Percentiles rank a stretch among this genome's conserved stretches.
Conservation (phyloP, 2,888 invertebrate species). For the Brassicogethes aeneus region DNA sequence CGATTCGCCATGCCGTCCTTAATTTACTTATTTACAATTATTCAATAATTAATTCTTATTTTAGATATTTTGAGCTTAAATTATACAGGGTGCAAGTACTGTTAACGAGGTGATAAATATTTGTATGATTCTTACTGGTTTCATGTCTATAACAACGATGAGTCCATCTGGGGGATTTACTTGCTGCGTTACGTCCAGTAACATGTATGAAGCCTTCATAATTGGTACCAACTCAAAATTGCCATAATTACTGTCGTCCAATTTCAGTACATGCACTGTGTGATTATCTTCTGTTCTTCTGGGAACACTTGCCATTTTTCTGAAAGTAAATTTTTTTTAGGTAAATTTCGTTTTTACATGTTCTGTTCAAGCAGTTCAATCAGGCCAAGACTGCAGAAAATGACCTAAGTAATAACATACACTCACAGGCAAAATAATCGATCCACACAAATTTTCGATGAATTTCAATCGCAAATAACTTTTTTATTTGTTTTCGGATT, state of each 20-base stretch:
- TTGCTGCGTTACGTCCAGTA: conserved; percentile 24
- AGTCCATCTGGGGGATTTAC: conserved; percentile 26
- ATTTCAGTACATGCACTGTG: conserved; percentile 26
- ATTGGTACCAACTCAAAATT: conserved; percentile 24
- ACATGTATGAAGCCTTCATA: conserved; percentile 28
- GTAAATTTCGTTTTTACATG: no score
- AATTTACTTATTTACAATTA: no score
- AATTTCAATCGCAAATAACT: no score
- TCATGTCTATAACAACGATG: conserved; percentile 27
- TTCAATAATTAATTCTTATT: neutral
- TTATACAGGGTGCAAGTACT: neutral
- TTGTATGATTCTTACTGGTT: conserved; percentile 28
- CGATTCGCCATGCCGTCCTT: no score
- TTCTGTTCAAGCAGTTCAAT: no score
- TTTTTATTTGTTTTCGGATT: no score
- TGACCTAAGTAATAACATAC: no score
- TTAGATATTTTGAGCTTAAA: no score
- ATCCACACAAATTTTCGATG: no score
- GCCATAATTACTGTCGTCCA: conserved; percentile 22
- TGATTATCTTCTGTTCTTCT: conserved; percentile 24
- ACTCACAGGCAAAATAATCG: no score
- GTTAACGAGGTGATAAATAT: conserved; percentile 4
- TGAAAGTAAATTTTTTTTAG: no score
- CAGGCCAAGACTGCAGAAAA: no score
- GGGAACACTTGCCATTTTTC: conserved; percentile 21